Evolutionary conservation across 1,140 invertebrate species (phyloP).

Genomic region (Helicorthomorpha holstii): DNA sequence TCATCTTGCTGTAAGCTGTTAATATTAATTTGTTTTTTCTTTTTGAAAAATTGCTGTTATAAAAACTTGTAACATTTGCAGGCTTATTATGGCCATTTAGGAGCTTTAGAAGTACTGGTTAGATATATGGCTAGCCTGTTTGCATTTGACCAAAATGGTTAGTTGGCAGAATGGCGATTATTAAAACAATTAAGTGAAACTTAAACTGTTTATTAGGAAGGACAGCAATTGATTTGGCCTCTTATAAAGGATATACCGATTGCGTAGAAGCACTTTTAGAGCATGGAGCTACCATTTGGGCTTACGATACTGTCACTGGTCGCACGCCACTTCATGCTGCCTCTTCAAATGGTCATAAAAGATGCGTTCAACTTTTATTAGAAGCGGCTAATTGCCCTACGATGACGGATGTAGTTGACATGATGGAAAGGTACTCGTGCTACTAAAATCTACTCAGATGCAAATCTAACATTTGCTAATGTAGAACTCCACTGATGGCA

Average conservation of each 20-base stretch:
- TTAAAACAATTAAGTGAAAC: not conserved
- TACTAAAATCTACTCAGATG: too few relatives aligned
- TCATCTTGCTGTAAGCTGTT: constrained; percentile 35
- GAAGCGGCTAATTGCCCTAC: constrained; percentile 32
- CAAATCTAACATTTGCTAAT: constrained; percentile 7
- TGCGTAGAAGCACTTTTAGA: constrained; percentile 36
- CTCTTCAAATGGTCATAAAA: constrained; percentile 38
- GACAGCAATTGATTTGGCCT: constrained; percentile 40
- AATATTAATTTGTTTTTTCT: not conserved
- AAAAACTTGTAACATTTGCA: constrained; percentile 11
- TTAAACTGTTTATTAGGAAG: constrained; percentile 22
- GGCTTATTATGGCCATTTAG: constrained; percentile 33
- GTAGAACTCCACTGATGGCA: constrained; percentile 41
- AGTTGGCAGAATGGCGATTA: not conserved
- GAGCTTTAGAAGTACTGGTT: constrained; percentile 33
- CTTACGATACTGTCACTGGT: constrained; percentile 31
- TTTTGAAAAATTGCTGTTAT: constrained; percentile 7
- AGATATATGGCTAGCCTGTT: constrained; percentile 34
- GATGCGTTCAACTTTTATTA: constrained; percentile 33
- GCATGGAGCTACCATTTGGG: constrained; percentile 39
- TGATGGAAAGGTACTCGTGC: constrained; percentile 5
- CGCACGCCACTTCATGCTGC: constrained; percentile 42
- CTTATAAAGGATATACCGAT: constrained; percentile 33
- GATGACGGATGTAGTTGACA: constrained; percentile 30
- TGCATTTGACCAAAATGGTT: constrained; percentile 24